phyloP scores from a whole-genome alignment of 2,888 invertebrate species.

The Sussaba pulchella region DNA sequence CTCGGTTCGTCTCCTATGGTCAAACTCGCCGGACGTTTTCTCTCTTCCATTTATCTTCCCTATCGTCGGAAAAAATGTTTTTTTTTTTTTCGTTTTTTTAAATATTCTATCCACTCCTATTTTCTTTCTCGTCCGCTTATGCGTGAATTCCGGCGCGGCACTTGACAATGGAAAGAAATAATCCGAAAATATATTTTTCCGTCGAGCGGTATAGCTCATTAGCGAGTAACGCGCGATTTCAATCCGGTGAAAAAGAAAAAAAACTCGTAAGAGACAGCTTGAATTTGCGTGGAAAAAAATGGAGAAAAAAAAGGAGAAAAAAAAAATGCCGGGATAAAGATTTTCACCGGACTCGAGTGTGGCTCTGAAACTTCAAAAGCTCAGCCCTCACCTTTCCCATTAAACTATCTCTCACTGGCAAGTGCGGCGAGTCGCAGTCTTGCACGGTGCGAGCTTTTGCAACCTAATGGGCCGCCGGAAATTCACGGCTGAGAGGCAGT shows the following conservation, averaged over 20 bases:
- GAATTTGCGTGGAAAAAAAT: constrained; percentile 13
- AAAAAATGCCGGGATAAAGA: not conserved
- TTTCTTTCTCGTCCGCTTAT: too few species aligned
- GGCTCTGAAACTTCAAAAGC: constrained; percentile 30
- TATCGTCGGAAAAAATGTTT: not conserved
- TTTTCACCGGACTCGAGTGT: not conserved
- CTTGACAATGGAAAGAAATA: not conserved
- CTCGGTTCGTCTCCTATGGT: constrained; percentile 26
- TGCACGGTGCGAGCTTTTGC: constrained; percentile 36
- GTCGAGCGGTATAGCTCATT: constrained; percentile 24
- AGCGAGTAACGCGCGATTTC: constrained; percentile 22
- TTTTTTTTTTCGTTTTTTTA: not conserved
- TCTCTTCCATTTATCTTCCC: constrained; percentile 16
- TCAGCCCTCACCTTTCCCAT: not conserved
- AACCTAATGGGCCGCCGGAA: constrained; percentile 42
- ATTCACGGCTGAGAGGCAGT: constrained; percentile 36
- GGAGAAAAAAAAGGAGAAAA: not conserved
- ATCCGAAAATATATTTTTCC: not conserved
- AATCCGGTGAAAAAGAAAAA: constrained; percentile 10
- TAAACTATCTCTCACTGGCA: constrained; percentile 33
- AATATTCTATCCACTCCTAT: too few species aligned
- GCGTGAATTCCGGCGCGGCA: not conserved
- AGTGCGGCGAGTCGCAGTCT: constrained; percentile 32
- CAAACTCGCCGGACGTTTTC: constrained; percentile 18
- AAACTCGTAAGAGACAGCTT: constrained; percentile 15